Percentiles rank a stretch among this genome's conserved stretches.
Conservation (phyloP, 1,140 invertebrate genomes). For the Bombus ignitus region DNA sequence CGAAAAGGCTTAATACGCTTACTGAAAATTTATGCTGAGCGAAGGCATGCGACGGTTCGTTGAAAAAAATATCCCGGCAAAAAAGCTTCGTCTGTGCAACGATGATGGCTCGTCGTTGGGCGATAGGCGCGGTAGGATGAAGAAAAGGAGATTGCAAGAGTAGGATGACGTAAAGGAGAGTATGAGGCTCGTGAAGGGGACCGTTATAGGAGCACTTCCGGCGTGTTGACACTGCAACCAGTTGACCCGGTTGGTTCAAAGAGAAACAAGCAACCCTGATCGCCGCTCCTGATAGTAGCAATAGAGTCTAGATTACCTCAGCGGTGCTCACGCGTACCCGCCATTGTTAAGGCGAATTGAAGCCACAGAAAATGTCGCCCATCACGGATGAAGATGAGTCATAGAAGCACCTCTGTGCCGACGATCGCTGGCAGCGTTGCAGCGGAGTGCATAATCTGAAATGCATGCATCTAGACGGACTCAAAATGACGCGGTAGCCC, state of each 20-base stretch:
- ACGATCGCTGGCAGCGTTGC: constrained; percentile 38
- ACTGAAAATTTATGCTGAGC: neutral
- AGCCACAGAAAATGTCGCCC: neutral
- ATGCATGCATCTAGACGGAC: constrained; percentile 66
- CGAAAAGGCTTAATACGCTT: neutral
- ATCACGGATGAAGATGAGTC: neutral
- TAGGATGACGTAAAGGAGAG: constrained; percentile 55
- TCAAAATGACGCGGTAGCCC: constrained; percentile 55
- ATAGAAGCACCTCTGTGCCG: constrained; percentile 54
- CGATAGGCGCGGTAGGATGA: constrained; percentile 29
- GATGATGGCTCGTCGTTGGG: constrained; percentile 26
- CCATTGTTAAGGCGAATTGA: constrained; percentile 26
- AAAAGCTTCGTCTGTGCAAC: neutral
- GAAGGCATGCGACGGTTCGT: neutral
- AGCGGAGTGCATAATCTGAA: constrained; percentile 65
- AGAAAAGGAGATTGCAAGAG: constrained; percentile 60
- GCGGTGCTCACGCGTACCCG: constrained; percentile 63
- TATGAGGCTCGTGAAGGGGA: constrained; percentile 62
- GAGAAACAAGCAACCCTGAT: constrained; percentile 72
- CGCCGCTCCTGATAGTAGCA: constrained; percentile 71
- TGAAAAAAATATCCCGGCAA: neutral
- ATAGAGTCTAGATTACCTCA: constrained; percentile 76
- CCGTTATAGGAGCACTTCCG: constrained; percentile 69
- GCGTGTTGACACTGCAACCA: constrained; percentile 74
- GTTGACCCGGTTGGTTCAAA: constrained; percentile 76